phyloP scores from a whole-genome alignment of 2,888 invertebrate species.

The Nymphalis urticae region DNA sequence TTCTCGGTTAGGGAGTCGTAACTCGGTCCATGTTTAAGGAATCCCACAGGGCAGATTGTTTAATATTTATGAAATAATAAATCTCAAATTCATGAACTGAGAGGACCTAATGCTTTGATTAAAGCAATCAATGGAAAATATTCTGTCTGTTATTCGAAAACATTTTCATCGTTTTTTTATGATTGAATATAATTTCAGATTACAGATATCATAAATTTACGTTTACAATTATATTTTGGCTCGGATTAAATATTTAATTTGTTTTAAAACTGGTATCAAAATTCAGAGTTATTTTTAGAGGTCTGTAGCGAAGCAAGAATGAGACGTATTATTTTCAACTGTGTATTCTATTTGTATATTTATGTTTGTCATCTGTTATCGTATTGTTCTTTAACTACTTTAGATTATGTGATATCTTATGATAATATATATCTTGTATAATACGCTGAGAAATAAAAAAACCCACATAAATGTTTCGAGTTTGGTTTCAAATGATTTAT shows the following conservation, averaged over 20 bases:
- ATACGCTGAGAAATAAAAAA: too few relatives aligned
- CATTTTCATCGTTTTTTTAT: constrained; percentile 5
- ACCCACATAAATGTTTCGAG: too few relatives aligned
- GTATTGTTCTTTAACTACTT: too few relatives aligned
- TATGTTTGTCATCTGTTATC: too few relatives aligned
- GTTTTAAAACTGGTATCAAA: too few relatives aligned
- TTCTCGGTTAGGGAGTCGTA: constrained; percentile 19
- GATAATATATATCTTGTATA: too few relatives aligned
- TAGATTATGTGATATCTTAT: too few relatives aligned
- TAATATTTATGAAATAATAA: constrained; percentile 27
- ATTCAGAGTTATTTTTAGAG: too few relatives aligned
- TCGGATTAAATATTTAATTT: background rate
- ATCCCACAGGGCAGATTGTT: constrained; percentile 20
- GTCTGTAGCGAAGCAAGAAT: too few relatives aligned
- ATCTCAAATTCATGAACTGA: constrained; percentile 10
- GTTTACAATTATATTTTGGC: background rate
- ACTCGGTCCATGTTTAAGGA: constrained; percentile 20
- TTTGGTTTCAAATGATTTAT: too few relatives aligned
- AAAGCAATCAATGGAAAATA: constrained; percentile 9
- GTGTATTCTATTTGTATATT: too few relatives aligned
- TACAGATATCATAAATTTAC: background rate
- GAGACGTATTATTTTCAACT: too few relatives aligned
- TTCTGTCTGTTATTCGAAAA: constrained; percentile 6
- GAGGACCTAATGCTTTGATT: constrained; percentile 14
- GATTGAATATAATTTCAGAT: constrained; percentile 6